A percentile compares a stretch with the other conserved stretches of the same genome.
Conservation (phyloP, 2,797 vertebrate species). For the Siniperca undulata region DNA sequence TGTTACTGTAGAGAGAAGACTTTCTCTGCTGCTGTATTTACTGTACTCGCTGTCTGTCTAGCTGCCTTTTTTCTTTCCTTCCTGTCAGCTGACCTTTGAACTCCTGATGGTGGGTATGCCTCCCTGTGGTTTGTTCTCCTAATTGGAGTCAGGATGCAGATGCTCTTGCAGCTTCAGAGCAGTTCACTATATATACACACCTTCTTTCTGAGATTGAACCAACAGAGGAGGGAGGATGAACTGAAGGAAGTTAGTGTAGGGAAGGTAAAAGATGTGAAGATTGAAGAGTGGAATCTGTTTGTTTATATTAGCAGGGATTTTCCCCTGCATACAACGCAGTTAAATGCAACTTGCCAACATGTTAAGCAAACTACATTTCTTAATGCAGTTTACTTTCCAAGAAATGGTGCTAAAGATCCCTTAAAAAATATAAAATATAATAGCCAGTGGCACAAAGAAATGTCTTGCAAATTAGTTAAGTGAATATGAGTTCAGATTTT, state of each 20-base stretch:
- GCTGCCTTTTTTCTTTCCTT: constrained; percentile 67
- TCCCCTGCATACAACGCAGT: constrained; percentile 1
- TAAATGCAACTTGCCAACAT: constrained; percentile 13
- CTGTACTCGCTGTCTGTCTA: constrained; percentile 64
- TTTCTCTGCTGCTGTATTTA: constrained; percentile 54
- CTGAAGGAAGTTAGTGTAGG: constrained; percentile 27
- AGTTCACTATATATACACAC: constrained; percentile 31
- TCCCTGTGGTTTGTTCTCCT: constrained; percentile 80
- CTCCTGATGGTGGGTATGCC: constrained; percentile 69
- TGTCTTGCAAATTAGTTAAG: constrained; percentile 10
- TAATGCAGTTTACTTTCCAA: constrained; percentile 9
- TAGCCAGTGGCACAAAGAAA: constrained; percentile 19
- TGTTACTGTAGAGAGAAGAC: constrained; percentile 45
- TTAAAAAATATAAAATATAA: constrained; percentile 10
- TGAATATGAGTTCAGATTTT: constrained; percentile 30
- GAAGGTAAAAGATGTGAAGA: constrained; percentile 31
- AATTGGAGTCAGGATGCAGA: constrained; percentile 84
- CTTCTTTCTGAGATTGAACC: constrained; percentile 49
- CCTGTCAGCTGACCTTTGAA: constrained; percentile 81
- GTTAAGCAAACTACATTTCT: not conserved
- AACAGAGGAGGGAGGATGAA: constrained; percentile 35
- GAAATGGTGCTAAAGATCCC: constrained; percentile 24
- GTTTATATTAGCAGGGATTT: constrained; percentile 41
- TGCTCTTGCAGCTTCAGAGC: constrained; percentile 72
- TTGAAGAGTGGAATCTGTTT: constrained; percentile 30